A percentile compares a stretch with the other conserved stretches of the same genome.
Evolutionary conservation across 2,888 invertebrate genomes (phyloP).

Genomic region (Cryptus armator): DNA sequence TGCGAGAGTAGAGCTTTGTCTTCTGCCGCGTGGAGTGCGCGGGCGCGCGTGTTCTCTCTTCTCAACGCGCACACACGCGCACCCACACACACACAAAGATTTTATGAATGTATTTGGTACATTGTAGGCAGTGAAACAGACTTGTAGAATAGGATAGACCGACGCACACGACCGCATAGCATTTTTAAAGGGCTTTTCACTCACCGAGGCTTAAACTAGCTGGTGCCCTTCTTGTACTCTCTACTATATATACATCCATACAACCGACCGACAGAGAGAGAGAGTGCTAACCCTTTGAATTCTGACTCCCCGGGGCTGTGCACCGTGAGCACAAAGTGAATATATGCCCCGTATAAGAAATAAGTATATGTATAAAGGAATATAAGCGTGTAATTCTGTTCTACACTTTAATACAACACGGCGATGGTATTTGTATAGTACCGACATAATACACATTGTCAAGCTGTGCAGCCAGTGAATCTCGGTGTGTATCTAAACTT

Average conservation of each 20-base stretch:
- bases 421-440: background rate
- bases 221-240: conserved; percentile 43
- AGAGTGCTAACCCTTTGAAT: conserved; percentile 58
- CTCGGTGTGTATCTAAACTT: conserved; percentile 1
- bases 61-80: conserved; percentile 43
- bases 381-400: conserved; percentile 6
- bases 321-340: conserved; percentile 57
- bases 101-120: conserved; percentile 20
- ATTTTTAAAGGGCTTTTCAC: conserved; percentile 71
- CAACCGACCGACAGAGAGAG: conserved; percentile 3
- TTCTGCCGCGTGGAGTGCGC: conserved; percentile 34
- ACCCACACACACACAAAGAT: background rate
- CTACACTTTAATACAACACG: background rate
- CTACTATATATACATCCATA: conserved; percentile 34
- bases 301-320: conserved; percentile 56
- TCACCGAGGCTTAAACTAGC: conserved; percentile 65
- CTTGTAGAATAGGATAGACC: conserved; percentile 42
- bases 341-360: conserved; percentile 21
- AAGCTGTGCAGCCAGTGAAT: background rate
- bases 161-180: conserved; percentile 52
- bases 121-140: conserved; percentile 48
- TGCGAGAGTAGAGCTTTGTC: conserved; percentile 54
- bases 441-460: background rate
- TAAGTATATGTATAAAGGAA: conserved; percentile 1
- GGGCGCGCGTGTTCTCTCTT: conserved; percentile 33